Percentiles rank a stretch among this genome's conserved stretches.
Conservation (phyloP, 2,888 invertebrate genomes). For the Ormyrus thymus region DNA sequence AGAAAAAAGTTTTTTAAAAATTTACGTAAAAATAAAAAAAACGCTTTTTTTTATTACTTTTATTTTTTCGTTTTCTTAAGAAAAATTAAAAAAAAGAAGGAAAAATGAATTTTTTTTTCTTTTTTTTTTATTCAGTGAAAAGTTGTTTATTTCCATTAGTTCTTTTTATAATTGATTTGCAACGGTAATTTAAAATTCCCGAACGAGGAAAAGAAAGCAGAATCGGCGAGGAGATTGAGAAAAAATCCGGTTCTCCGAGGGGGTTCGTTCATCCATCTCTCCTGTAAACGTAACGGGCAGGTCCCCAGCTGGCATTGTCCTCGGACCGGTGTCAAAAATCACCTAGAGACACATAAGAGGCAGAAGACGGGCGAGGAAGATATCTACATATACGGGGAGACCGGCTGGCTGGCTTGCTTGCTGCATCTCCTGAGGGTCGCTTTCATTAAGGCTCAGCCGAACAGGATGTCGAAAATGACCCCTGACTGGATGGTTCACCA, state of each 20-base stretch:
- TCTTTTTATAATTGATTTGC: background rate
- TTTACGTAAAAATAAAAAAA: constrained; percentile 20
- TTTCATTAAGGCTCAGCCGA: constrained; percentile 63
- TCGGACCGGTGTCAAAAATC: constrained; percentile 29
- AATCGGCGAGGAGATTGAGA: background rate
- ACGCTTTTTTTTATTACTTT: constrained; percentile 12
- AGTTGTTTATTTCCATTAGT: background rate
- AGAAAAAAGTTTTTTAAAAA: constrained; percentile 55
- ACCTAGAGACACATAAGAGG: constrained; percentile 20
- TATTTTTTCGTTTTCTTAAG: constrained; percentile 46
- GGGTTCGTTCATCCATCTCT: background rate
- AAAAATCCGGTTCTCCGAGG: constrained; percentile 40
- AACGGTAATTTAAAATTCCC: background rate
- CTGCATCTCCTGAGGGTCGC: constrained; percentile 50
- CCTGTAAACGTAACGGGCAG: background rate
- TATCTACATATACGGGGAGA: background rate
- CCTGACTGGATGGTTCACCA: constrained; percentile 67
- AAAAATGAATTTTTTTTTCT: constrained; percentile 24
- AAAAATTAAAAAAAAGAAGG: constrained; percentile 49
- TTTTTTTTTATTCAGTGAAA: background rate
- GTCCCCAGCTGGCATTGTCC: constrained; percentile 11
- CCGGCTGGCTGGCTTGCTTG: background rate
- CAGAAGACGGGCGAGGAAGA: background rate
- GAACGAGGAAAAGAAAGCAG: background rate
- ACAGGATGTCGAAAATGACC: constrained; percentile 68